Evolutionary conservation across 1,140 invertebrate genomes (phyloP).

Genomic region (Harpegnathos saltator): DNA sequence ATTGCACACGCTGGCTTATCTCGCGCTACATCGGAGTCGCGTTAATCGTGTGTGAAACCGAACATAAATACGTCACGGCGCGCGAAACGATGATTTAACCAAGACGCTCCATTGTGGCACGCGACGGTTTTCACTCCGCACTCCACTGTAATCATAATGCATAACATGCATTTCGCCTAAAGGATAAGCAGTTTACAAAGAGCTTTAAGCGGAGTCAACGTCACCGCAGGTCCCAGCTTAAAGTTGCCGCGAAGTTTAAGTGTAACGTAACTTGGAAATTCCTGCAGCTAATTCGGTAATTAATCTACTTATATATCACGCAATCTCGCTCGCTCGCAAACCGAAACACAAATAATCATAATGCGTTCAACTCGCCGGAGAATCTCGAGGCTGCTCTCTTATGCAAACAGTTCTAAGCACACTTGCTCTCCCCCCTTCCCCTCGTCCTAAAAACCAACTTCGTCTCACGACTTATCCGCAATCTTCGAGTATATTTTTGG

Average conservation of each 20-base stretch:
- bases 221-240: constrained; percentile 40
- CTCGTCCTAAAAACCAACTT: no score
- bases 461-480: background rate
- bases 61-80: background rate
- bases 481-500: background rate
- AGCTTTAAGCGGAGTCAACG: constrained; percentile 44
- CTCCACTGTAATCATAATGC: constrained; percentile 32
- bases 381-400: background rate
- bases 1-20: background rate
- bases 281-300: constrained; percentile 65
- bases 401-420: background rate
- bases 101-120: background rate
- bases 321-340: constrained; percentile 30
- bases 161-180: constrained; percentile 35
- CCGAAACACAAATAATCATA: constrained; percentile 22
- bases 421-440: no score
- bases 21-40: background rate
- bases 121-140: constrained; percentile 19
- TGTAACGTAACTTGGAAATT: constrained; percentile 65
- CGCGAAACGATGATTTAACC: constrained; percentile 19
- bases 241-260: constrained; percentile 66
- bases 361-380: background rate
- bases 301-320: constrained; percentile 59
- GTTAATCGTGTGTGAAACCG: background rate
- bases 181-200: constrained; percentile 54